Conservation (phyloP, 2,888 invertebrate species). For the Molanna angustata region DNA sequence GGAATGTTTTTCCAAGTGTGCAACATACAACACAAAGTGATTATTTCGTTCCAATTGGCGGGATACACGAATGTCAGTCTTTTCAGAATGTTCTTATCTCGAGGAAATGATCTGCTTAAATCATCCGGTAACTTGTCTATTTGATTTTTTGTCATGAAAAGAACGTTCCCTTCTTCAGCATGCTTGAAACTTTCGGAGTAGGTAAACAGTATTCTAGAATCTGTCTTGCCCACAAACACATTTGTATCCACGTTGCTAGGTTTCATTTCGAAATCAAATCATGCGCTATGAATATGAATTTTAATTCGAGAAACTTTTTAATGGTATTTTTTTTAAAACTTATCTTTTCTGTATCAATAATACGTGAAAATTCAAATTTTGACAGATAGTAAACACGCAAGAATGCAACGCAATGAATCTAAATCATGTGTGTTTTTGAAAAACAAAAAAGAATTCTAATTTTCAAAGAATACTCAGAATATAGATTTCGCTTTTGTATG, state of each 20-base stretch:
- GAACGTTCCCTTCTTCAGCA: conserved; percentile 16
- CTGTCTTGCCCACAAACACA: background rate
- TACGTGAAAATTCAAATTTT: no score
- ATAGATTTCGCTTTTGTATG: no score
- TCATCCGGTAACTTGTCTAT: conserved; percentile 12
- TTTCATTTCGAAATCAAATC: conserved; percentile 16
- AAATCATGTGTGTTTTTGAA: no score
- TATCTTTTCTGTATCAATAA: no score
- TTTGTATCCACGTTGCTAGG: conserved; percentile 13
- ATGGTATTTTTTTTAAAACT: no score
- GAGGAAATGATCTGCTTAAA: background rate
- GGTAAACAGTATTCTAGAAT: conserved; percentile 4
- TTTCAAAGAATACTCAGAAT: no score
- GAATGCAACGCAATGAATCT: no score
- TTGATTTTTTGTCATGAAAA: conserved; percentile 13
- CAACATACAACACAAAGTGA: conserved; percentile 10
- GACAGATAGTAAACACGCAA: no score
- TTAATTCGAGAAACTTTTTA: no score
- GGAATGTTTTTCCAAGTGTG: conserved; percentile 17
- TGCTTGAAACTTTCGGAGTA: conserved; percentile 4
- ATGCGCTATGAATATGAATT: no score
- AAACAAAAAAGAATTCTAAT: no score
- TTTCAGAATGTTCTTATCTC: conserved; percentile 16
- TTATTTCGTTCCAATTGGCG: conserved; percentile 13
- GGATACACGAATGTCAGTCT: conserved; percentile 21